These are phyloP conservation scores for Heteromurus nitidus DNA, from an alignment of 2,888 invertebrate species.

Conservation along the genomic window DNA sequence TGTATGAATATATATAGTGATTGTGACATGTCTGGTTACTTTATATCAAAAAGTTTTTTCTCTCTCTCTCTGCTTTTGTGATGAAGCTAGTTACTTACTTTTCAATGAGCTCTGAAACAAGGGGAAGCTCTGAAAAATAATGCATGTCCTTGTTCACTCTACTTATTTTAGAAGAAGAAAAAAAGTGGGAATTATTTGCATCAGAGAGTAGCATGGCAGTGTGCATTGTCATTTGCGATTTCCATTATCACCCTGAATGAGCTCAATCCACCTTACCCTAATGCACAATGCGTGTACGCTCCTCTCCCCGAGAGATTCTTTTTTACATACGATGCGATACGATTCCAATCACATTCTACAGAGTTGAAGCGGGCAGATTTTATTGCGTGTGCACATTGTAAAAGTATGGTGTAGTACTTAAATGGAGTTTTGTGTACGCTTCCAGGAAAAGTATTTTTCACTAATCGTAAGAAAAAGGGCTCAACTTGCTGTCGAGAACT, in stretches of 20 bases:
- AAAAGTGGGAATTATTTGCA: background rate
- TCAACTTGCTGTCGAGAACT: background rate
- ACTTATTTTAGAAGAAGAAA: background rate
- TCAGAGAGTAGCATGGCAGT: background rate
- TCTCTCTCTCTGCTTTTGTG: background rate
- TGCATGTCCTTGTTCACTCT: background rate
- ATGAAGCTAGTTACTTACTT: constrained; percentile 19
- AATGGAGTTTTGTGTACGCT: background rate
- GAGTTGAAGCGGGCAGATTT: too few relatives aligned
- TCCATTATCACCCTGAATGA: constrained; percentile 3
- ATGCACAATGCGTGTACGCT: constrained; percentile 14
- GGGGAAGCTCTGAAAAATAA: background rate
- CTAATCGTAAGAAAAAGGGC: background rate
- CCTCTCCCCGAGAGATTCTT: background rate
- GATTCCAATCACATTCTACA: too few relatives aligned
- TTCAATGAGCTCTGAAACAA: background rate
- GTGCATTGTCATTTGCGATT: background rate
- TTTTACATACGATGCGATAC: background rate
- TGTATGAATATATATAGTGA: constrained; percentile 9
- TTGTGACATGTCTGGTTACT: too few relatives aligned
- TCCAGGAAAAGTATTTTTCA: background rate
- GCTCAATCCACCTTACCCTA: constrained; percentile 1
- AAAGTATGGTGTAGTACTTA: background rate
- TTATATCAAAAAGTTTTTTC: too few relatives aligned
- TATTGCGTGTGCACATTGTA: background rate